These are phyloP conservation scores for Tethya wilhelma DNA, from an alignment of 37 sponge, comb jelly and placozoan genomes.

Conservation along the genomic window DNA sequence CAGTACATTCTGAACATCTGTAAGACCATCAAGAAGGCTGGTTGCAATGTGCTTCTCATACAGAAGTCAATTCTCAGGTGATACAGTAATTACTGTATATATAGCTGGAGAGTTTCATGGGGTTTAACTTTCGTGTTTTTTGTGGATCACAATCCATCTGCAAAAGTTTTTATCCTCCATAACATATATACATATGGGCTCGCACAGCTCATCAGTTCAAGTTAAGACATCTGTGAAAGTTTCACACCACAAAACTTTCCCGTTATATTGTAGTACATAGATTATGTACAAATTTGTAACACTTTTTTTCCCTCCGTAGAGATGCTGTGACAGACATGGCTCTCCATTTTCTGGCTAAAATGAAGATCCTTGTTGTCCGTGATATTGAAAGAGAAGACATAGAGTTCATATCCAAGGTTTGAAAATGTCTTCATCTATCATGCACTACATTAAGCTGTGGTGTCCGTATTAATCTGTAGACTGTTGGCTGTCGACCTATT, in stretches of 20 bases:
- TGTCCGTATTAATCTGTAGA: constrained; percentile 41
- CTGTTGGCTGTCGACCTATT: constrained; percentile 91
- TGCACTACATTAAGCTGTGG: neutral
- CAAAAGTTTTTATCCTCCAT: no score
- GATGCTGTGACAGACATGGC: constrained; percentile 98
- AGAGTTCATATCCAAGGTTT: constrained; percentile 91
- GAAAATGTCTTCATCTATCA: neutral
- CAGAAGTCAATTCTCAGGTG: constrained; percentile 98
- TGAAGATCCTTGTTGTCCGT: constrained; percentile 94
- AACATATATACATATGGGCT: no score
- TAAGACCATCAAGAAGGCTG: constrained; percentile 99
- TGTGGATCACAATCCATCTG: no score
- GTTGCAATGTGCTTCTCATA: constrained; percentile 97
- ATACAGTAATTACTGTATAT: no score
- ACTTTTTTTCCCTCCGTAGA: no score
- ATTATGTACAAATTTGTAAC: no score
- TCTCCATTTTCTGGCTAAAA: constrained; percentile 95
- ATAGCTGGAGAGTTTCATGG: no score
- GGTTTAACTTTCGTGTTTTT: no score
- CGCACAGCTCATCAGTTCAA: no score
- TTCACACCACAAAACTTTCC: no score
- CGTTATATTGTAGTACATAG: no score
- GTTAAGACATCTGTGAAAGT: no score
- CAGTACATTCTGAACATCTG: constrained; percentile 99
- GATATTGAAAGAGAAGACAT: constrained; percentile 98